phyloP scores from a whole-genome alignment of 1,140 invertebrate species.

The Ceratina calcarata region DNA sequence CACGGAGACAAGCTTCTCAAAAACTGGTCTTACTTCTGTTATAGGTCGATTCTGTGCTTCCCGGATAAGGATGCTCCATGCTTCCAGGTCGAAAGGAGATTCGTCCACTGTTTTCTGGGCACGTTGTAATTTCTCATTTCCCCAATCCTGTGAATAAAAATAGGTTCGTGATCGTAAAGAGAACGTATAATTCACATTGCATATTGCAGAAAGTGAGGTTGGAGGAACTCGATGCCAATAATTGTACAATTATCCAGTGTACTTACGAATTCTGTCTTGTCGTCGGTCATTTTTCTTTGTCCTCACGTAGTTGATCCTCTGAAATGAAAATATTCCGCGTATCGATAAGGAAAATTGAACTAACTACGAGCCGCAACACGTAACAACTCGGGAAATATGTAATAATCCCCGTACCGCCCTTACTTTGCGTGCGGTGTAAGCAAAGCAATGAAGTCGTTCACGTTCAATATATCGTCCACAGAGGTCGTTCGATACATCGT shows the following conservation, averaged over 20 bases:
- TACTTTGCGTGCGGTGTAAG: background rate
- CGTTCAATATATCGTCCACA: slow-evolving; percentile 20
- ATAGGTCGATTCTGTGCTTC: slow-evolving; percentile 95
- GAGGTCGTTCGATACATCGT: slow-evolving; percentile 5
- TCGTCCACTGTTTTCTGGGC: slow-evolving; percentile 91
- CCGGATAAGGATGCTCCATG: slow-evolving; percentile 96
- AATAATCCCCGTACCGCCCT: too few relatives aligned
- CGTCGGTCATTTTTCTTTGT: slow-evolving; percentile 62
- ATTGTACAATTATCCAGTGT: background rate
- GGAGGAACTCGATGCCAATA: background rate
- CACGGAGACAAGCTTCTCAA: slow-evolving; percentile 95
- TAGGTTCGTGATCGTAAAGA: background rate
- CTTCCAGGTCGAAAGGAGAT: slow-evolving; percentile 95
- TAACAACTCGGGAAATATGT: background rate
- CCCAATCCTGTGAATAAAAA: slow-evolving; percentile 87
- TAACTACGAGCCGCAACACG: background rate
- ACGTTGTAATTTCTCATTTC: slow-evolving; percentile 89
- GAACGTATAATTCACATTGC: background rate
- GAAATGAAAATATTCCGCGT: background rate
- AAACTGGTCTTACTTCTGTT: slow-evolving; percentile 93
- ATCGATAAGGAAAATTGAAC: background rate
- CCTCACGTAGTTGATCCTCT: background rate
- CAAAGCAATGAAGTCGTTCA: background rate
- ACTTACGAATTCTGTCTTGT: slow-evolving; percentile 72
- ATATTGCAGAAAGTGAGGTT: slow-evolving; percentile 50